A percentile compares a stretch with the other conserved stretches of the same genome.
phyloP scores from a whole-genome alignment of 2,797 vertebrate genomes.

The Etheostoma perlongum region DNA sequence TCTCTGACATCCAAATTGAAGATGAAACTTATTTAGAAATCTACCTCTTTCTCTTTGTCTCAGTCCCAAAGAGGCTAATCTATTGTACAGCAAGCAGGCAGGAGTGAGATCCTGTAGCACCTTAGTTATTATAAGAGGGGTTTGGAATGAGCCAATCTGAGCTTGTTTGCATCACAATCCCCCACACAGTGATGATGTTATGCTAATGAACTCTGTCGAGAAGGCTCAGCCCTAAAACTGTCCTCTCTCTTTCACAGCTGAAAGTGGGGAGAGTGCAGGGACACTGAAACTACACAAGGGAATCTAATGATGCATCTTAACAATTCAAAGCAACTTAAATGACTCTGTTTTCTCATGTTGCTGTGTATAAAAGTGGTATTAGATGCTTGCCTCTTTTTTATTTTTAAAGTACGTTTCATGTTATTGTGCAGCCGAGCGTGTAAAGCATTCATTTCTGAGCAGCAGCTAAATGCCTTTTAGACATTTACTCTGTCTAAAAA shows the following conservation, averaged over 20 bases:
- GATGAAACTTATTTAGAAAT: conserved; percentile 43
- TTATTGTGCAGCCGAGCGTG: conserved; percentile 42
- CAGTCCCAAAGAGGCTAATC: conserved; percentile 29
- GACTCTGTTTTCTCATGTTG: conserved; percentile 19
- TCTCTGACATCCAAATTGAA: conserved; percentile 12
- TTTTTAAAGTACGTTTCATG: conserved; percentile 31
- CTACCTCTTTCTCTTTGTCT: conserved; percentile 3
- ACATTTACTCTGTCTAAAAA: conserved; percentile 50
- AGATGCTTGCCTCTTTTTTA: neutral
- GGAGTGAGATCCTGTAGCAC: conserved; percentile 51
- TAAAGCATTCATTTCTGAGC: conserved; percentile 51
- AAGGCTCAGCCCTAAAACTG: conserved; percentile 75
- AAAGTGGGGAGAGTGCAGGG: conserved; percentile 73
- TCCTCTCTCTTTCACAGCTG: conserved; percentile 73
- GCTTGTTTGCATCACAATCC: conserved; percentile 86
- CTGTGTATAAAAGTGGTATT: conserved; percentile 26
- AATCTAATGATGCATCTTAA: conserved; percentile 60
- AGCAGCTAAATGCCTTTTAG: conserved; percentile 61
- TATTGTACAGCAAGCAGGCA: conserved; percentile 52
- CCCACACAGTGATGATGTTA: conserved; percentile 82
- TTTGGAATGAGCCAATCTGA: conserved; percentile 76
- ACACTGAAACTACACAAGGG: conserved; percentile 65
- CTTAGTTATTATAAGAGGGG: conserved; percentile 68
- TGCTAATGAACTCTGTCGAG: conserved; percentile 83
- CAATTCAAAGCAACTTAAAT: conserved; percentile 63